phyloP scores from a whole-genome alignment of 2,797 vertebrate species.

The Hafferia zeledoni region DNA sequence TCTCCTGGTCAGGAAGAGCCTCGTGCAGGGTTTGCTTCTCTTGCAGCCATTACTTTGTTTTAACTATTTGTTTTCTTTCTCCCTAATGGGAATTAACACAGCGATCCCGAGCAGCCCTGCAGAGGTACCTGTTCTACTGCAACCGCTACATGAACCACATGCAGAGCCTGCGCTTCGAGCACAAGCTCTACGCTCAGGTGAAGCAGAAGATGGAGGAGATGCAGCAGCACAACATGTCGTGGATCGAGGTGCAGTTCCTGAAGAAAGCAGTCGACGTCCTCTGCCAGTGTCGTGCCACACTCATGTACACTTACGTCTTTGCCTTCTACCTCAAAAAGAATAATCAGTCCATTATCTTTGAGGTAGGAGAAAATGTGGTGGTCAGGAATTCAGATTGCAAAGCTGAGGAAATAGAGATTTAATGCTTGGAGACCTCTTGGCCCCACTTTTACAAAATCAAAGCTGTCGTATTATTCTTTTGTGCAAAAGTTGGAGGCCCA shows the following conservation, averaged over 20 bases:
- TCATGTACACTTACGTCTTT: conserved; percentile 99
- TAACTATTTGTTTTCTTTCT: conserved; percentile 59
- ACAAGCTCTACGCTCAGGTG: conserved; percentile 99
- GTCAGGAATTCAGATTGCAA: neutral
- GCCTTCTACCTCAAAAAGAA: conserved; percentile 99
- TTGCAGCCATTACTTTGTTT: conserved; percentile 1
- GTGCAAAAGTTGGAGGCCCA: neutral
- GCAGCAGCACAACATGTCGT: conserved; percentile 99
- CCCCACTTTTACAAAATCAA: neutral
- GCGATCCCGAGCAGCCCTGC: conserved; percentile 96
- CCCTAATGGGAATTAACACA: conserved; percentile 77
- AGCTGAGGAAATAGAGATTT: neutral
- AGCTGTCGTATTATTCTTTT: neutral
- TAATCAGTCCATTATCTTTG: conserved; percentile 99
- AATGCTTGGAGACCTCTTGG: neutral
- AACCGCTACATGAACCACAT: conserved; percentile 99
- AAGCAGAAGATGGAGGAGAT: conserved; percentile 99
- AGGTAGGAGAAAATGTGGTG: conserved; percentile 81
- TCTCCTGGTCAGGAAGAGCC: neutral
- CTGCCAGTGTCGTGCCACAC: conserved; percentile 99
- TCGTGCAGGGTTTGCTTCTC: neutral
- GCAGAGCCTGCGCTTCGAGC: conserved; percentile 99
- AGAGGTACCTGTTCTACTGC: conserved; percentile 99
- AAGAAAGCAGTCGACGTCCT: conserved; percentile 99
- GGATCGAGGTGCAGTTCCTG: conserved; percentile 99